Evolutionary conservation across 2,888 invertebrate genomes (phyloP), one percentile per base, ranked within the genome.

Genomic region (Notodonta dromedarius): DNA sequence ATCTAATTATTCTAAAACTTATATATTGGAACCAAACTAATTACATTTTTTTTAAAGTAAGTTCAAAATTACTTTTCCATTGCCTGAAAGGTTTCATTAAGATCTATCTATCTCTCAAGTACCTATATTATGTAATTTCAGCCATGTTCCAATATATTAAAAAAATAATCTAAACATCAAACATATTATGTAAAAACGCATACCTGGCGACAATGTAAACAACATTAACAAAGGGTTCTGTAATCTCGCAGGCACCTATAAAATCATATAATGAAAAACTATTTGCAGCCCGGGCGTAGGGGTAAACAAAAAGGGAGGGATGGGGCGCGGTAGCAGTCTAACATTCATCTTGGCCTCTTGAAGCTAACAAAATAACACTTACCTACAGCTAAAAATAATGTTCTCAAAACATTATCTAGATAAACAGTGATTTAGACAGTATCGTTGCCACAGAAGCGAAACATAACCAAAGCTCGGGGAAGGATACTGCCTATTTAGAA

Each of bases 181-280:
- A 87, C 82, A 77, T 90, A 90, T 86, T 86, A 90, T 86, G 67
- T 82, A 85, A 89, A 88, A 89, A 90, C 85, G 91, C 93, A 92
- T 93, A 93, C 93, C 93, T 93, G 93, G 93, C 93, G 93, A 93
- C 93, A 93, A 93, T 93, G 93, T 93, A 93, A 93, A 93, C 93
- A 93, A 93, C 93, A 92, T 89, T 92, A 90, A 93, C 77, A 90
- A 92, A 92, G 90, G 92, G 89, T 88, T 89, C 84, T 88, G 87
- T 82, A 85, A 86, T 86, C 91, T 86, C 91, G 89, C 93, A 93
- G 93, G 93, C 93, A 93, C 93, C 93, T 93, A 93, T 85, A 88
- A 91, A 93, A 93, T 91, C 83, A 92, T 91, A 92, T 88, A 78
- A 77, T 71, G 86, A 88, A 88, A 90, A 91, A 84, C 93, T 92